Percentiles rank a stretch among this genome's conserved stretches.
phyloP scores from a whole-genome alignment of 2,113 vertebrate species.

The Lophura nycthemera region DNA sequence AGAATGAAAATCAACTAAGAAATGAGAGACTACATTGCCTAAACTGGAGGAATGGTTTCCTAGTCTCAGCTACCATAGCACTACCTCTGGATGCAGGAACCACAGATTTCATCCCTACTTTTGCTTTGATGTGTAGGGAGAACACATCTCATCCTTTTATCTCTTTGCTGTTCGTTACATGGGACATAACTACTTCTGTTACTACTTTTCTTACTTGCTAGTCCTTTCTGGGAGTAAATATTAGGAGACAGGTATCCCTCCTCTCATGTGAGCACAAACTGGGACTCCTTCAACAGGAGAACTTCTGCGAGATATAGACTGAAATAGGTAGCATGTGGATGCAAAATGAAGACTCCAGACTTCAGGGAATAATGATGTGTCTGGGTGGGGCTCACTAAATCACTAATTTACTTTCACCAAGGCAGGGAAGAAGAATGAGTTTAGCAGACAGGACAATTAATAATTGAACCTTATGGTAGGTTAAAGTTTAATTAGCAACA shows the following conservation, averaged over 20 bases:
- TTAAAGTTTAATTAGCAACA: conserved; percentile 51
- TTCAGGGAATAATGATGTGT: background rate
- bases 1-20: background rate
- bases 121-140: background rate
- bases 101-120: background rate
- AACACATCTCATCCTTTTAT: background rate
- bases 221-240: accelerated
- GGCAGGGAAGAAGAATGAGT: background rate
- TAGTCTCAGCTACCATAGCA: background rate
- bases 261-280: accelerated
- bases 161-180: accelerated
- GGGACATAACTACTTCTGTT: background rate
- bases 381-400: background rate
- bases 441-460: background rate
- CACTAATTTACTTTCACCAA: background rate
- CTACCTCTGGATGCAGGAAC: background rate
- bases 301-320: background rate
- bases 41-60: background rate
- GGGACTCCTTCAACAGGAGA: background rate
- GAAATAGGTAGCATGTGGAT: background rate
- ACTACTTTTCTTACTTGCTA: background rate
- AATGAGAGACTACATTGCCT: background rate
- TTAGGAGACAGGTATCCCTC: background rate
- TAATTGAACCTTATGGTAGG: background rate
- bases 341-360: background rate